phyloP scores from a whole-genome alignment of 2,113 vertebrate genomes.

The Clarias gariepinus region DNA sequence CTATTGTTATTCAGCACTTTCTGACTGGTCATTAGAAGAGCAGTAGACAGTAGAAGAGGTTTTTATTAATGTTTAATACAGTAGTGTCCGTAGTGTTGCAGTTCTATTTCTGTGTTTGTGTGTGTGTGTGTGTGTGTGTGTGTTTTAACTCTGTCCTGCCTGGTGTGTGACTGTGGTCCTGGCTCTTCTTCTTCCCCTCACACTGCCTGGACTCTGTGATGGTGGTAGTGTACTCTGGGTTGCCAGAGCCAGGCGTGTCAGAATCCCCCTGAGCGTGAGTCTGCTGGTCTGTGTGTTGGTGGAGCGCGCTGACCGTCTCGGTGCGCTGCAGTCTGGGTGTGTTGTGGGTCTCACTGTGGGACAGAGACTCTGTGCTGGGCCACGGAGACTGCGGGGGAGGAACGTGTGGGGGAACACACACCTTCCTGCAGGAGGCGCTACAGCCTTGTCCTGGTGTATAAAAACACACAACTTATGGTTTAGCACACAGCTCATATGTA shows the following conservation, averaged over 20 bases:
- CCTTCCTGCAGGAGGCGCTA: background rate
- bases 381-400: slow-evolving; percentile 34
- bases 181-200: background rate
- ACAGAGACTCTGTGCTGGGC: slow-evolving; percentile 20
- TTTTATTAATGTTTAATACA: background rate
- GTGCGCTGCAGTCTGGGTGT: slow-evolving; percentile 38
- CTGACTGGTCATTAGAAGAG: too few species aligned
- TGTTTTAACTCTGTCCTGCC: background rate
- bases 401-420: background rate
- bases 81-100: too few species aligned
- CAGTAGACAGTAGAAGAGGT: too few species aligned
- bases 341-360: slow-evolving; percentile 32
- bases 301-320: slow-evolving; percentile 23
- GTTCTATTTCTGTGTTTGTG: background rate
- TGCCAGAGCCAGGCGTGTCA: slow-evolving; percentile 19
- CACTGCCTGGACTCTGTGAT: slow-evolving; percentile 18
- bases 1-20: background rate
- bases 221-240: slow-evolving; percentile 39
- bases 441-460: slow-evolving; percentile 5
- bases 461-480: background rate
- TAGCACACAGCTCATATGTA: background rate
- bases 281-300: background rate
- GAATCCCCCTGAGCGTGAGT: slow-evolving; percentile 13
- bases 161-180: background rate
- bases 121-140: background rate